Base-by-base conservation (phyloP, 2,888 invertebrate species). In the Crepidodera aurea region DNA sequence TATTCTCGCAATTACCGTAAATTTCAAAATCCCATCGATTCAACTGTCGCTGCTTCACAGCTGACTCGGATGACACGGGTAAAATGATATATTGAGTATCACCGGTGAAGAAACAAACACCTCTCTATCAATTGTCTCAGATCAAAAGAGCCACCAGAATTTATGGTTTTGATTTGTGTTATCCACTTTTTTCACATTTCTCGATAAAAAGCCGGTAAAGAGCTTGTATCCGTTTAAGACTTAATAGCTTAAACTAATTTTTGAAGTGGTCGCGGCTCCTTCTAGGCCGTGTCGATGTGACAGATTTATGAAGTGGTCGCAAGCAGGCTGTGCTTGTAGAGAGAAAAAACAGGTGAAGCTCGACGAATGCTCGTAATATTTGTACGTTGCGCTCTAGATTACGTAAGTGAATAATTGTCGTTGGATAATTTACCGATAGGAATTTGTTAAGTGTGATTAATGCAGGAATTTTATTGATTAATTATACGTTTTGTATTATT, bases 281-380 rank as follows among this genome's bases (percentile, higher is more conserved):
- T 64, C 65, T 60, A 18, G 29, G 29, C 32, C 54, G 54, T 54
- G 54, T 54, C 40, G 18, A 42, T 15, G 61, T 70, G 75, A 76
- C 73, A 73, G 73, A 75, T 76, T 76, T 76, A 75, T 74, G 71
- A 74, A 71, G 76, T 75, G 73, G 71, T 70, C 42, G 44, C 40
- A 3, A 10, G 40, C 40, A 16, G 40, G 8, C 40, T 40, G 40
- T 16, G 40, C 8, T 5, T 18, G 12, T 15, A 16, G 37, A 32
- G 8, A 32, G n/a, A 32, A 40, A 34, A 34, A 34, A 34, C 34
- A 10, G 12, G 4, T 34, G 34, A 34, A 34, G 10, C 8, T 13
- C 29, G 29, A 29, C 6, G 29, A 29, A 10, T 29, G 8, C 8
- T 29, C 10, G 8, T n/a, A 13, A 2, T 37, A 37, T 37, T 15